phyloP scores from a whole-genome alignment of 2,888 invertebrate species.

The Melieria omissa region DNA sequence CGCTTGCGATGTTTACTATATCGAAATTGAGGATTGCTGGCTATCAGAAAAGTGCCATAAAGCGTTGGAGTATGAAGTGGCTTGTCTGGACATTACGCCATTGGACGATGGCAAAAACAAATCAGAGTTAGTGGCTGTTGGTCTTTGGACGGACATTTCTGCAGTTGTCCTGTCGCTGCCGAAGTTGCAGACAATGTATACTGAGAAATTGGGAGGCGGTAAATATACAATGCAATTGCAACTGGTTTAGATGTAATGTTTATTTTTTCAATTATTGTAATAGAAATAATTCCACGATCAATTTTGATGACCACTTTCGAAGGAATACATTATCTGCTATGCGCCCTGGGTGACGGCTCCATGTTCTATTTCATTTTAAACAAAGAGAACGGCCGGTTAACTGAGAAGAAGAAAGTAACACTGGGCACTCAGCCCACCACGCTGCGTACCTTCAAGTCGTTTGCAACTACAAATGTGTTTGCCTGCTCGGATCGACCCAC shows the following conservation, averaged over 20 bases:
- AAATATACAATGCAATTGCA: slow-evolving; percentile 38
- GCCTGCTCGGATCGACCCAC: slow-evolving; percentile 99
- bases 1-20: slow-evolving; percentile 86
- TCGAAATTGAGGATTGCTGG: slow-evolving; percentile 76
- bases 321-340: slow-evolving; percentile 86
- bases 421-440: slow-evolving; percentile 98
- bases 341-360: slow-evolving; percentile 97
- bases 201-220: slow-evolving; percentile 90
- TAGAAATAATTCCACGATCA: slow-evolving; percentile 96
- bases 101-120: slow-evolving; percentile 72
- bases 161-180: slow-evolving; percentile 88
- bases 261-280: slow-evolving; percentile 32
- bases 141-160: slow-evolving; percentile 97
- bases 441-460: slow-evolving; percentile 86
- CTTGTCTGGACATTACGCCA: slow-evolving; percentile 94
- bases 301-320: slow-evolving; percentile 95
- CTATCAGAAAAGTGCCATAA: slow-evolving; percentile 75
- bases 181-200: slow-evolving; percentile 81
- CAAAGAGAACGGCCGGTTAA: slow-evolving; percentile 77
- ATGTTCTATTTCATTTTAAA: slow-evolving; percentile 95
- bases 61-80: slow-evolving; percentile 91
- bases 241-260: not conserved
- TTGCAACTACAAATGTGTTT: slow-evolving; percentile 95
- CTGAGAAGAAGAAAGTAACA: slow-evolving; percentile 94
- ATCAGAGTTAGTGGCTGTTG: slow-evolving; percentile 86